Percentiles rank a stretch among this genome's conserved stretches.
Evolutionary conservation across 2,113 vertebrate species (phyloP).

Genomic region (Ellobius talpinus): DNA sequence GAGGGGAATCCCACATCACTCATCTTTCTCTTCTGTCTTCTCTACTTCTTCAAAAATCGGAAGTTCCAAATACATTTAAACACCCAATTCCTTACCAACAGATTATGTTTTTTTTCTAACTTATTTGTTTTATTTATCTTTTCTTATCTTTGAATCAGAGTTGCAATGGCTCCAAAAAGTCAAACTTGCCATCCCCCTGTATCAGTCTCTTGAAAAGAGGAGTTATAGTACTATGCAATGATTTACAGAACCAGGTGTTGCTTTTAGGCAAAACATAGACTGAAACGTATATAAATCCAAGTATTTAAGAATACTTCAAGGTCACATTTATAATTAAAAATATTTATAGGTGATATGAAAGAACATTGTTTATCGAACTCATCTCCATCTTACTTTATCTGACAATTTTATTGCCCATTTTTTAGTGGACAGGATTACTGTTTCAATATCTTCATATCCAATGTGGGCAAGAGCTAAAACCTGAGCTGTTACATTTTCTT

Average conservation of each 20-base stretch:
- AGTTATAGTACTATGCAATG: too few relatives aligned
- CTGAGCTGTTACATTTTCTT: neutral
- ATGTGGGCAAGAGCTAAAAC: neutral
- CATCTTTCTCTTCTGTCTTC: neutral
- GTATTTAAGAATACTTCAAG: neutral
- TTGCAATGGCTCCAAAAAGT: neutral
- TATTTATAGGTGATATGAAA: neutral
- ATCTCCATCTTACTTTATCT: neutral
- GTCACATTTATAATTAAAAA: neutral
- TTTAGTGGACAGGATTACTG: neutral
- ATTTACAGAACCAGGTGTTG: neutral
- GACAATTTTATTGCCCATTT: neutral
- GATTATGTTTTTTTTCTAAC: neutral
- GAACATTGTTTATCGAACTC: neutral
- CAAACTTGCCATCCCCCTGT: neutral
- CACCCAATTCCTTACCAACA: too few relatives aligned
- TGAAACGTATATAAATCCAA: neutral
- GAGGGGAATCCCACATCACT: neutral
- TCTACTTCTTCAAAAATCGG: neutral
- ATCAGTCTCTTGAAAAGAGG: too few relatives aligned
- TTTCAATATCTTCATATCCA: neutral
- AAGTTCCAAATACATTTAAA: too few relatives aligned
- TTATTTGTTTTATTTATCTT: neutral
- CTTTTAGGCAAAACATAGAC: neutral
- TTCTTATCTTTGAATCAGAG: neutral